Conservation (phyloP, 1,140 invertebrate species). For the Cydia amplana region DNA sequence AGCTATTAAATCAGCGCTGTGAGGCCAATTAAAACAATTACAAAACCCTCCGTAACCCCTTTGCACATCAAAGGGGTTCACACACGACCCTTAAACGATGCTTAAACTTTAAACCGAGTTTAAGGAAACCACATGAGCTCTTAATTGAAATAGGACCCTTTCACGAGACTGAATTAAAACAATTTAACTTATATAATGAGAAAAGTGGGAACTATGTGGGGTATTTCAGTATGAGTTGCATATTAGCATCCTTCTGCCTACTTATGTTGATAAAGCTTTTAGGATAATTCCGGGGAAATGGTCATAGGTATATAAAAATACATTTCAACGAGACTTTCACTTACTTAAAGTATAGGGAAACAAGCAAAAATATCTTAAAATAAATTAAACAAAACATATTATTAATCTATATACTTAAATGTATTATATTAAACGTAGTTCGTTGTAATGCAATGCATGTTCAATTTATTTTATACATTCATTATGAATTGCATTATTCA, state of each 20-base stretch:
- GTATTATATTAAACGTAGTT: too few relatives aligned
- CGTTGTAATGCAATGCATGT: too few relatives aligned
- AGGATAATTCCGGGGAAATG: too few relatives aligned
- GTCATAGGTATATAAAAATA: too few relatives aligned
- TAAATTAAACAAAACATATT: too few relatives aligned
- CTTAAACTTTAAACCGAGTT: conserved; percentile 54
- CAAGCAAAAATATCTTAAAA: too few relatives aligned
- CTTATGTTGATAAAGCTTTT: background rate
- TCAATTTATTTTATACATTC: background rate
- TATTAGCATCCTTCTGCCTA: background rate
- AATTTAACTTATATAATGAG: conserved; percentile 28
- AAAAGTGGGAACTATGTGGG: conserved; percentile 25
- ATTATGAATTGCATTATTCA: background rate
- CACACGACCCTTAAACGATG: conserved; percentile 31
- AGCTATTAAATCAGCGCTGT: conserved; percentile 1
- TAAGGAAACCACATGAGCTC: conserved; percentile 49
- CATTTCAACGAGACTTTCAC: too few relatives aligned
- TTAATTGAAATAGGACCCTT: conserved; percentile 61
- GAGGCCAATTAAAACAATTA: conserved; percentile 16
- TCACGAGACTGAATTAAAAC: conserved; percentile 51
- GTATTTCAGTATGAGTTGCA: background rate
- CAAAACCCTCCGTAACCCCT: conserved; percentile 21
- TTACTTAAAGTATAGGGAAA: too few relatives aligned
- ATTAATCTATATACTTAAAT: too few relatives aligned
- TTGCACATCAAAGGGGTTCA: conserved; percentile 12